Evolutionary conservation across 2,797 vertebrate species (phyloP).

Genomic region (Telmatherina bonti): DNA sequence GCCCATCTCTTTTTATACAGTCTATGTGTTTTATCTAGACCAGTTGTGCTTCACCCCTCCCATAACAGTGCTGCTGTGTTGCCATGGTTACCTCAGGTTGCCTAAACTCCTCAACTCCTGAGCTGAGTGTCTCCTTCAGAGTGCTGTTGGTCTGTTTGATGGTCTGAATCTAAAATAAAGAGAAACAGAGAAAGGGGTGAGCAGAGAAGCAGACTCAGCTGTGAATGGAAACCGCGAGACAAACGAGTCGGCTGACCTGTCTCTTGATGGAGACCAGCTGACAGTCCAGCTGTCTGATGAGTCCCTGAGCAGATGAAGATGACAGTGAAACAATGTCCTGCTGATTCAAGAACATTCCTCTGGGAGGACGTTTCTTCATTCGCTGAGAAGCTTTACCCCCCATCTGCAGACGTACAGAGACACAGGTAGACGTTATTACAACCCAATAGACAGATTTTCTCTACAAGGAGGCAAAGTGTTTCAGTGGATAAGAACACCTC

Average conservation of each 20-base stretch:
- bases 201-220: slow-evolving; percentile 75
- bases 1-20: too few relatives aligned
- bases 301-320: slow-evolving; percentile 87
- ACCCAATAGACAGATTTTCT: background rate
- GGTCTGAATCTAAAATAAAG: slow-evolving; percentile 88
- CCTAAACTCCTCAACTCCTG: slow-evolving; percentile 88
- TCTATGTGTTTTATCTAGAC: too few relatives aligned
- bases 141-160: slow-evolving; percentile 92
- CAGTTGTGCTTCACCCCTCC: too few relatives aligned
- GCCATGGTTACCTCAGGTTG: slow-evolving; percentile 86
- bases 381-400: slow-evolving; percentile 83
- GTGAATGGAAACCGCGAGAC: slow-evolving; percentile 32
- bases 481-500: too few relatives aligned
- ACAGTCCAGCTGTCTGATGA: slow-evolving; percentile 92
- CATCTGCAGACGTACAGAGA: slow-evolving; percentile 35
- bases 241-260: slow-evolving; percentile 81
- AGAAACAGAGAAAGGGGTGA: slow-evolving; percentile 12
- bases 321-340: slow-evolving; percentile 92
- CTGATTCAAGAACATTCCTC: slow-evolving; percentile 94
- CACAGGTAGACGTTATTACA: background rate
- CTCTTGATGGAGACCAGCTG: slow-evolving; percentile 93
- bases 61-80: background rate
- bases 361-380: slow-evolving; percentile 94
- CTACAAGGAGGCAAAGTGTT: too few relatives aligned
- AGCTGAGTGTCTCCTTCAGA: slow-evolving; percentile 90